A percentile compares a stretch with the other conserved stretches of the same genome.
These are phyloP conservation scores for Mamestra configurata DNA, from an alignment of 1,140 invertebrate genomes.

Conservation along the genomic window DNA sequence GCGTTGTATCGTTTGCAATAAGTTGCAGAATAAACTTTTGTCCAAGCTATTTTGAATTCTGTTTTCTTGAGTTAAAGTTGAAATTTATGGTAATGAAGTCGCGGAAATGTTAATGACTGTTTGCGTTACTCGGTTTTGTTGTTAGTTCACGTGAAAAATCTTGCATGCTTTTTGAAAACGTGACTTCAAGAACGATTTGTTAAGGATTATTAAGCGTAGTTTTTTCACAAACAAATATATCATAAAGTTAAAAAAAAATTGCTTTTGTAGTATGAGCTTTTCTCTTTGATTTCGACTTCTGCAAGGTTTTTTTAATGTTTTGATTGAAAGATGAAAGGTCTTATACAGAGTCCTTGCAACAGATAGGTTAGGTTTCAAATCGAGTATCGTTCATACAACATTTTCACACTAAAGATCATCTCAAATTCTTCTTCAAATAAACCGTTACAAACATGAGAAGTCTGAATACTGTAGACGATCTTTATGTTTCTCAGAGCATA, in stretches of 20 bases:
- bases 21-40: conserved; percentile 7
- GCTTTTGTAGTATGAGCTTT: too few relatives aligned
- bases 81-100: not conserved
- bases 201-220: too few relatives aligned
- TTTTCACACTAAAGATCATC: not conserved
- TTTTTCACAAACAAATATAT: too few relatives aligned
- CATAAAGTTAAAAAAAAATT: too few relatives aligned
- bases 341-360: too few relatives aligned
- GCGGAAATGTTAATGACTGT: not conserved
- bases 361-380: too few relatives aligned
- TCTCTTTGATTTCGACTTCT: too few relatives aligned
- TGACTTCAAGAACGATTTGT: too few relatives aligned
- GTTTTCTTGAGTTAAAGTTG: not conserved
- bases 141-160: conserved; percentile 1
- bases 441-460: conserved; percentile 10
- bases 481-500: not conserved
- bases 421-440: not conserved
- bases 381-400: not conserved
- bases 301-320: too few relatives aligned
- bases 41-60: conserved; percentile 24
- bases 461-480: conserved; percentile 11
- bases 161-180: not conserved
- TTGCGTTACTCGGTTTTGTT: not conserved
- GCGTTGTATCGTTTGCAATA: conserved; percentile 26
- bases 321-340: too few relatives aligned